Evolutionary conservation across 2,797 vertebrate species (phyloP).

Genomic region (Schizopygopsis malacanthus): DNA sequence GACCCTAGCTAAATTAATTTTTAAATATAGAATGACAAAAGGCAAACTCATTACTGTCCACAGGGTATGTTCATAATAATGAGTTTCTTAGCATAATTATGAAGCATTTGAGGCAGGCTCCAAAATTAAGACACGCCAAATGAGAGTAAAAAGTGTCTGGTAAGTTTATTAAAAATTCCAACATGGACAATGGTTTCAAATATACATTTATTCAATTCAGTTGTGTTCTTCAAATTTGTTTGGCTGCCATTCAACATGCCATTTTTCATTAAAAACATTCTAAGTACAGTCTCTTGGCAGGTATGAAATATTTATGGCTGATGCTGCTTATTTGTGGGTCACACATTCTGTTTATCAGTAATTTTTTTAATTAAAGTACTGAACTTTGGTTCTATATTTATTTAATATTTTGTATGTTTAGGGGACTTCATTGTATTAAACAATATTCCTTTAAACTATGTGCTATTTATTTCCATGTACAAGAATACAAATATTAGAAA

Average conservation of each 20-base stretch:
- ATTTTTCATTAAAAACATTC: not conserved
- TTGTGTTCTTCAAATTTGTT: not conserved
- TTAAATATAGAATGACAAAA: conserved; percentile 66
- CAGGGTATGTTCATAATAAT: conserved; percentile 66
- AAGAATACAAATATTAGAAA: not conserved
- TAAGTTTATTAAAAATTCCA: not conserved
- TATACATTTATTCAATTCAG: not conserved
- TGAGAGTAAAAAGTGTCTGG: not conserved
- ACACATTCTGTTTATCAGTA: not conserved
- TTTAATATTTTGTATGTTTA: not conserved
- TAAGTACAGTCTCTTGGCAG: not conserved
- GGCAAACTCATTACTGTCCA: conserved; percentile 63
- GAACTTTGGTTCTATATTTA: not conserved
- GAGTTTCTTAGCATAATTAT: conserved; percentile 68
- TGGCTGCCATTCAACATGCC: not conserved
- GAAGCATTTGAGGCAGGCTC: conserved; percentile 16
- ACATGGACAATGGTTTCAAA: not conserved
- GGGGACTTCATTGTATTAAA: not conserved
- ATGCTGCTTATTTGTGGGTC: not conserved
- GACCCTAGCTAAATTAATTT: conserved; percentile 63
- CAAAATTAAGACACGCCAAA: not conserved
- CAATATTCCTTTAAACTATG: not conserved
- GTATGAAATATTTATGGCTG: not conserved
- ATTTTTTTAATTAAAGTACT: not conserved
- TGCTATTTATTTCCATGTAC: not conserved